Percentiles rank a stretch among this genome's conserved stretches.
phyloP scores from a whole-genome alignment of 2,888 invertebrate genomes.

The Blastobasis adustella region DNA sequence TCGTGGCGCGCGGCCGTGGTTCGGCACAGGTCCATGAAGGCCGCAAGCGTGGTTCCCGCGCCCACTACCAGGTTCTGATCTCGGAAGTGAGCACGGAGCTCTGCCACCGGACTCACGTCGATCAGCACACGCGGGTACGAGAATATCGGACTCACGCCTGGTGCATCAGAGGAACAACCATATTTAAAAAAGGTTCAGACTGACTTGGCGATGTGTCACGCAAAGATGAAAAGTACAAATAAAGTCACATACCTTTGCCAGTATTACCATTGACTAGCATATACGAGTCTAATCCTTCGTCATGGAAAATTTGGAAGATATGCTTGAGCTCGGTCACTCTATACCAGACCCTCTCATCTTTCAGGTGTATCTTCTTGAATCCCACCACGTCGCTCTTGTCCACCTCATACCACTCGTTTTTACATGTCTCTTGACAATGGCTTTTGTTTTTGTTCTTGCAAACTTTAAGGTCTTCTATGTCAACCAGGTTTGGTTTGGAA shows the following conservation, averaged over 20 bases:
- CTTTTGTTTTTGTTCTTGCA: slow-evolving; percentile 18
- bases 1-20: slow-evolving; percentile 21
- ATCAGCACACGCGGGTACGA: slow-evolving; percentile 72
- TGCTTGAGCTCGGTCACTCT: slow-evolving; percentile 63
- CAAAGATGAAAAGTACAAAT: slow-evolving; percentile 17
- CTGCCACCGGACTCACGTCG: slow-evolving; percentile 76
- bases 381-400: slow-evolving; percentile 23
- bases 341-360: slow-evolving; percentile 62
- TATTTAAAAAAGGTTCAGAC: too few species aligned
- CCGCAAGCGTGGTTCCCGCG: slow-evolving; percentile 63
- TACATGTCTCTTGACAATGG: slow-evolving; percentile 17
- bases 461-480: slow-evolving; percentile 38
- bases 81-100: slow-evolving; percentile 62
- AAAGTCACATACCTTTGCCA: slow-evolving; percentile 73
- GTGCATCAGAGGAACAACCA: not conserved
- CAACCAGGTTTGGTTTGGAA: slow-evolving; percentile 22
- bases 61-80: slow-evolving; percentile 72
- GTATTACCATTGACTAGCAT: slow-evolving; percentile 83
- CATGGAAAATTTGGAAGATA: slow-evolving; percentile 65
- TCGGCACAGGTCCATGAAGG: slow-evolving; percentile 56
- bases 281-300: slow-evolving; percentile 58
- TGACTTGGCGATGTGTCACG: too few species aligned
- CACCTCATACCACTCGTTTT: slow-evolving; percentile 36
- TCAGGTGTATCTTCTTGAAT: slow-evolving; percentile 37
- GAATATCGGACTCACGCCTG: slow-evolving; percentile 61